These are phyloP conservation scores for Antidorcas marsupialis DNA, from an alignment of 2,113 vertebrate species.

Conservation along the genomic window DNA sequence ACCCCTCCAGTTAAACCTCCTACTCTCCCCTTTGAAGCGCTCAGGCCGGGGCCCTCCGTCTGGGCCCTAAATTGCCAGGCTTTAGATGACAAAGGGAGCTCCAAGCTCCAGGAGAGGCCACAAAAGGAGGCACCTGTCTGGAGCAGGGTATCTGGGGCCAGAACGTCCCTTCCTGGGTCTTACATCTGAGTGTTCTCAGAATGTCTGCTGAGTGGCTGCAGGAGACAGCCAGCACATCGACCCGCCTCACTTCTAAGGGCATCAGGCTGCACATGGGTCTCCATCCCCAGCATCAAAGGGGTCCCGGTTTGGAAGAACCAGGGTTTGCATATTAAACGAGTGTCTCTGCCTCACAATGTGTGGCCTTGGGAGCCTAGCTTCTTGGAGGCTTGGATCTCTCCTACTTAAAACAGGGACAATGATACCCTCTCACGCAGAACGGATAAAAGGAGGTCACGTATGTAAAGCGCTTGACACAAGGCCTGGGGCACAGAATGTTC, in stretches of 20 bases:
- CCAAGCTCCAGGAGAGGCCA: background rate
- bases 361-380: background rate
- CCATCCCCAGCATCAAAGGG: background rate
- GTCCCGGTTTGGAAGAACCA: background rate
- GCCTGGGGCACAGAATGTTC: background rate
- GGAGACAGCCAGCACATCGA: background rate
- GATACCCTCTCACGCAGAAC: background rate
- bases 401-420: background rate
- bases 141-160: background rate
- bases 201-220: background rate
- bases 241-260: background rate
- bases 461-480: background rate
- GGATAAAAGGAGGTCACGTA: background rate
- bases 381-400: background rate
- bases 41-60: background rate
- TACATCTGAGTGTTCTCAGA: background rate
- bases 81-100: background rate
- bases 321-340: background rate
- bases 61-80: background rate
- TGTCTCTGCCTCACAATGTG: background rate
- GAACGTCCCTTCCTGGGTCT: background rate
- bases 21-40: background rate
- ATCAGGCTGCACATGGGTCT: background rate
- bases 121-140: background rate
- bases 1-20: background rate